Conservation (phyloP, 2,797 vertebrate species). For the Enoplosus armatus region DNA sequence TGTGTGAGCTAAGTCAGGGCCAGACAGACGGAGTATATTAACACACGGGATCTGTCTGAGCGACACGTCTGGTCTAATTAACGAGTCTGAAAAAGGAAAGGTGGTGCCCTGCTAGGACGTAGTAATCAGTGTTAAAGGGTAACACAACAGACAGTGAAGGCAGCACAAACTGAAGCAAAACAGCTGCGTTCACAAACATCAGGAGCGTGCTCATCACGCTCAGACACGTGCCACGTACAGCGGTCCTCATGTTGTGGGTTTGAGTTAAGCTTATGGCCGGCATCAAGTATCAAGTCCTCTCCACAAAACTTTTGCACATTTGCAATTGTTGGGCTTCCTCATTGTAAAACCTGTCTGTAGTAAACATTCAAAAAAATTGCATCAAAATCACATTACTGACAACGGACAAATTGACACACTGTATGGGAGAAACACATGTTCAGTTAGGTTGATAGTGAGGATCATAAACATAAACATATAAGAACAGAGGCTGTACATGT, state of each 20-base stretch:
- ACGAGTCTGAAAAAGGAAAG: constrained; percentile 34
- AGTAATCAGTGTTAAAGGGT: constrained; percentile 1
- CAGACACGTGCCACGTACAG: too few species aligned
- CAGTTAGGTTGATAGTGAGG: not conserved
- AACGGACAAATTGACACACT: not conserved
- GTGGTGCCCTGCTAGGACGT: constrained; percentile 10
- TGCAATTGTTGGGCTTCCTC: too few species aligned
- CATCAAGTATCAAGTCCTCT: too few species aligned
- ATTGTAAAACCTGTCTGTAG: too few species aligned
- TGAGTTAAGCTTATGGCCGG: too few species aligned
- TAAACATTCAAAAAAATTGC: too few species aligned
- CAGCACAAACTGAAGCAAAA: not conserved
- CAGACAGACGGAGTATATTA: constrained; percentile 73
- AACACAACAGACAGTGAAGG: not conserved
- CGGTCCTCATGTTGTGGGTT: not conserved
- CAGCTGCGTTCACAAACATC: not conserved
- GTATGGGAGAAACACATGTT: not conserved
- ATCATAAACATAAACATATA: not conserved
- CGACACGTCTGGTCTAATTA: constrained; percentile 55
- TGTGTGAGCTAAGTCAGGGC: constrained; percentile 45
- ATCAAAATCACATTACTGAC: not conserved
- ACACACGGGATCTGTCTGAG: constrained; percentile 70
- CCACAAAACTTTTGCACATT: too few species aligned
- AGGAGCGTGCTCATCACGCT: not conserved
- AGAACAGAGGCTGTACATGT: not conserved